Conservation (phyloP, 2,113 vertebrate genomes). For the Acinonyx jubatus region DNA sequence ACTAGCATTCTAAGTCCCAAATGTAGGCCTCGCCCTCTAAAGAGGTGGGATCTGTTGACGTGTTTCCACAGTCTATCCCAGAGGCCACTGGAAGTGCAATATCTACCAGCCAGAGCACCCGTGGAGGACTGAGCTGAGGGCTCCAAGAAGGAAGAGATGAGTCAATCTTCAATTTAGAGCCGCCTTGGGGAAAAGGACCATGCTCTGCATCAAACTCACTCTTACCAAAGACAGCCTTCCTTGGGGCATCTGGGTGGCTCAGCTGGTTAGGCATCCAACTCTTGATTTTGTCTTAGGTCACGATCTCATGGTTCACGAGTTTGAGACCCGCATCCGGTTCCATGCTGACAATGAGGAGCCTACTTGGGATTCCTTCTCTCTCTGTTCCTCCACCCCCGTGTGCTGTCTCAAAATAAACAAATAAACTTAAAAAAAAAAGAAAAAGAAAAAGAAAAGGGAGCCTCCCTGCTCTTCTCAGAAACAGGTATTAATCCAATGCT, state of each 20-base stretch:
- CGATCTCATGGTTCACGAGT: no score
- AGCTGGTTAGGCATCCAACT: no score
- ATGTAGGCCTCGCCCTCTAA: not conserved
- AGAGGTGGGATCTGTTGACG: not conserved
- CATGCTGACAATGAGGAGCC: no score
- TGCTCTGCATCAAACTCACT: not conserved
- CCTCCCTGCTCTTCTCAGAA: constrained; percentile 5
- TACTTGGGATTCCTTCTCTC: no score
- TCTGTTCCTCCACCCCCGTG: no score
- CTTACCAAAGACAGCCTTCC: not conserved
- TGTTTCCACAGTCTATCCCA: not conserved
- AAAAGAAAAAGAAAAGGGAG: not conserved
- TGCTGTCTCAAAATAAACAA: no score
- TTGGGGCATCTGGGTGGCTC: no score
- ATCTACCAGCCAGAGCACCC: not conserved
- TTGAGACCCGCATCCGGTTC: no score
- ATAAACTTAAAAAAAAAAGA: no score
- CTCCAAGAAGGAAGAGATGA: not conserved
- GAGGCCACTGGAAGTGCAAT: not conserved
- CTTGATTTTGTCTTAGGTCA: no score
- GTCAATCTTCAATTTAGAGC: not conserved
- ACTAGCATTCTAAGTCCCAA: not conserved
- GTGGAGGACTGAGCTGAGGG: not conserved
- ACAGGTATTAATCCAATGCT: not conserved
- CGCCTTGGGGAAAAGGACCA: not conserved